A percentile compares a stretch with the other conserved stretches of the same genome.
Conservation (phyloP, 2,113 vertebrate genomes). For the Pangasianodon hypophthalmus region DNA sequence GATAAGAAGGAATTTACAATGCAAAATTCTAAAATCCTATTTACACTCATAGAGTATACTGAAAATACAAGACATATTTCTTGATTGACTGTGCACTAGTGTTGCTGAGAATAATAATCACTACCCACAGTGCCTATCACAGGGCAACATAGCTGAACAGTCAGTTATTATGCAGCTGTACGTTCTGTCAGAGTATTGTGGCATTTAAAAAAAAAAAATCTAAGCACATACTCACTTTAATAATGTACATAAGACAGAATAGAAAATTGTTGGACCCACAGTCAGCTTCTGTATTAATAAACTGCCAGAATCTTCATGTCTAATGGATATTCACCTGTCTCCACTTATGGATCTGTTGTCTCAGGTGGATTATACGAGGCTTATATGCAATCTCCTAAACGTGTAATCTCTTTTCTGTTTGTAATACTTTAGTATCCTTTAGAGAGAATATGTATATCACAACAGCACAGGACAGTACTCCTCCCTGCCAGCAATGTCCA, state of each 20-base stretch:
- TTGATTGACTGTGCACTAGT: background rate
- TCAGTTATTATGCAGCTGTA: slow-evolving; percentile 55
- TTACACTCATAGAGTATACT: background rate
- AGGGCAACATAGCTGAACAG: background rate
- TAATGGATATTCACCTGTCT: slow-evolving; percentile 66
- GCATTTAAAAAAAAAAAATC: slow-evolving; percentile 22
- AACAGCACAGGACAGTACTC: background rate
- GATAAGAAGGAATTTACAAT: background rate
- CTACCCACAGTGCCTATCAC: slow-evolving; percentile 9
- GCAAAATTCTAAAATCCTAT: background rate
- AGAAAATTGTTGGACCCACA: slow-evolving; percentile 54
- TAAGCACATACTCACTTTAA: slow-evolving; percentile 58
- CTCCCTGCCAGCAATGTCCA: background rate
- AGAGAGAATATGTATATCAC: background rate
- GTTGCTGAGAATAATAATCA: background rate
- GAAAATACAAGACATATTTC: background rate
- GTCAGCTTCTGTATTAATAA: slow-evolving; percentile 72
- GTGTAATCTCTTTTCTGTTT: slow-evolving; percentile 22
- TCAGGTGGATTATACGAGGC: slow-evolving; percentile 65
- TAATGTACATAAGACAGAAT: slow-evolving; percentile 67
- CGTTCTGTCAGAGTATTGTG: slow-evolving; percentile 55
- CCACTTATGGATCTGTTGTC: slow-evolving; percentile 62
- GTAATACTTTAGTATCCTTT: background rate
- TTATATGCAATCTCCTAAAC: slow-evolving; percentile 63
- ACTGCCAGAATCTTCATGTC: slow-evolving; percentile 61